Evolutionary conservation across 2,113 vertebrate species (phyloP).

Genomic region (Albula glossodonta): DNA sequence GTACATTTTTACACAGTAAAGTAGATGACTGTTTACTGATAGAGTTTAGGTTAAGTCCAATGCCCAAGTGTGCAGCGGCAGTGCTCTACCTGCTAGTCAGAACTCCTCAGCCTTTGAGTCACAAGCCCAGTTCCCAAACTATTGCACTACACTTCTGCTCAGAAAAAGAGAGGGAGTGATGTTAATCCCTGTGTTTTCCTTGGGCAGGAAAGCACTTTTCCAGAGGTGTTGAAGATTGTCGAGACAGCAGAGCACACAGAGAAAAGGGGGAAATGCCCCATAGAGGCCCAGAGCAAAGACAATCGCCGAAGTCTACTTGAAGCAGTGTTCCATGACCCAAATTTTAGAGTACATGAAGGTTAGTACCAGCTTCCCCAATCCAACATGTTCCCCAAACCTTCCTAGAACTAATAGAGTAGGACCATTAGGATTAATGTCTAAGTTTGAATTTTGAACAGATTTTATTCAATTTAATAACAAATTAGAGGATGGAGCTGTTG

Average conservation of each 20-base stretch:
- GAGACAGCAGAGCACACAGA: not conserved
- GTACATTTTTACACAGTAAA: too few species aligned
- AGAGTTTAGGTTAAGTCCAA: too few species aligned
- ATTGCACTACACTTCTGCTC: not conserved
- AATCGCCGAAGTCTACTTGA: conserved; percentile 37
- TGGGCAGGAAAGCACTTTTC: not conserved
- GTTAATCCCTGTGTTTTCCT: not conserved
- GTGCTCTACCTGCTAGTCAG: too few species aligned
- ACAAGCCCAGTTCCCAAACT: not conserved
- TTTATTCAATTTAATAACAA: too few species aligned
- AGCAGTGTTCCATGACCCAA: conserved; percentile 38
- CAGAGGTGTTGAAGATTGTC: not conserved
- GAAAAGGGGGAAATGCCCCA: conserved; percentile 1
- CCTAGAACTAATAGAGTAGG: not conserved
- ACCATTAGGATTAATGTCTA: too few species aligned
- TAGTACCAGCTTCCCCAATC: not conserved
- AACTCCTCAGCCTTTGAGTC: too few species aligned
- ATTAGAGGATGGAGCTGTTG: too few species aligned
- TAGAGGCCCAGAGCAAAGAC: conserved; percentile 24
- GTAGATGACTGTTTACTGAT: too few species aligned
- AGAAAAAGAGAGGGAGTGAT: not conserved
- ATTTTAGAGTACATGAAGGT: conserved; percentile 38
- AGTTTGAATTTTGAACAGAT: too few species aligned
- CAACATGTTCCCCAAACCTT: not conserved
- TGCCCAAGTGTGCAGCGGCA: too few species aligned